These are phyloP conservation scores for Thalassaphorura encarpata DNA, from an alignment of 1,140 invertebrate genomes.

Conservation along the genomic window DNA sequence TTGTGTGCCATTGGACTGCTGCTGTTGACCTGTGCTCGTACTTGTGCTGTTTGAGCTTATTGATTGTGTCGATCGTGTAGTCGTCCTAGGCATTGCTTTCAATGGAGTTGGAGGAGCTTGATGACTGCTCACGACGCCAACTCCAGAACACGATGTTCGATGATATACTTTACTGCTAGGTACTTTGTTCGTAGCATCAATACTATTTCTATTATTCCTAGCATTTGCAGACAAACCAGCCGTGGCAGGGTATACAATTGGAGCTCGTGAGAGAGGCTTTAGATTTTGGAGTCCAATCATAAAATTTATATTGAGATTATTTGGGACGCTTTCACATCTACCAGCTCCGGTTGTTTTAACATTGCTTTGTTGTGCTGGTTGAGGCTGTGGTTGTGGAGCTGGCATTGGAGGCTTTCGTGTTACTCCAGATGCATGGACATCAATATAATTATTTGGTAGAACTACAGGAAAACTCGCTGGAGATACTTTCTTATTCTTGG, in stretches of 20 bases:
- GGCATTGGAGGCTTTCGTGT: neutral
- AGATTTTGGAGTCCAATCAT: constrained; percentile 27
- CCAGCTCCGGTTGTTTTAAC: neutral
- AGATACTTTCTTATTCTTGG: constrained; percentile 44
- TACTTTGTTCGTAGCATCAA: too few species aligned
- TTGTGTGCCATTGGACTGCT: constrained; percentile 41
- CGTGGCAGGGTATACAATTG: constrained; percentile 27
- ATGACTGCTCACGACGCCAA: neutral
- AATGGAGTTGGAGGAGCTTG: neutral
- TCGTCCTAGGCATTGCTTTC: neutral
- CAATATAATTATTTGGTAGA: constrained; percentile 55
- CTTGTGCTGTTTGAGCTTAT: constrained; percentile 19
- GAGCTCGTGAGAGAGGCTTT: constrained; percentile 31
- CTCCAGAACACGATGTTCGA: too few species aligned
- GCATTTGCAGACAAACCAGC: constrained; percentile 2
- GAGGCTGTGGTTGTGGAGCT: neutral
- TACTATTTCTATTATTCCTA: too few species aligned
- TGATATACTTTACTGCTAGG: too few species aligned
- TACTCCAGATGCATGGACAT: constrained; percentile 49
- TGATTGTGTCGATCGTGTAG: neutral
- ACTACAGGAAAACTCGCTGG: constrained; percentile 45
- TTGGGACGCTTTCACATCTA: constrained; percentile 12
- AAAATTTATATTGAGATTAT: constrained; percentile 22
- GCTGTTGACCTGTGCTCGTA: constrained; percentile 34
- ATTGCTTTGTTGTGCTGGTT: neutral